These are phyloP conservation scores for Melieria picta DNA, from an alignment of 2,888 invertebrate species.

Conservation along the genomic window DNA sequence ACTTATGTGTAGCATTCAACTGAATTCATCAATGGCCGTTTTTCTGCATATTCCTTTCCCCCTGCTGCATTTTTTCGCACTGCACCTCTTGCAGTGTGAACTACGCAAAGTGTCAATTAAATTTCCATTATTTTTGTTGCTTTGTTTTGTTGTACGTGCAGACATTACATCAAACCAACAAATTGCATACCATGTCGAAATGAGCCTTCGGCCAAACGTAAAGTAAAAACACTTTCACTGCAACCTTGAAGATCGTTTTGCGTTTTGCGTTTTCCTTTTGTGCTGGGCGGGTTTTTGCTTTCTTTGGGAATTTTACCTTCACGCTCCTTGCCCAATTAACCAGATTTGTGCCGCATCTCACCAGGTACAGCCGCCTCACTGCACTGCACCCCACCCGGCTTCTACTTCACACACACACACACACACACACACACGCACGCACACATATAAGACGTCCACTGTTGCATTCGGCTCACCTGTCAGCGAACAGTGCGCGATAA, in stretches of 20 bases:
- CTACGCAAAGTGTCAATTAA: slow-evolving; percentile 36
- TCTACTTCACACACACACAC: not conserved
- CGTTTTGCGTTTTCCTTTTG: too few relatives aligned
- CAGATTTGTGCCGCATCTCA: too few relatives aligned
- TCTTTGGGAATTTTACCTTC: slow-evolving; percentile 12
- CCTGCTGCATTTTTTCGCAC: too few relatives aligned
- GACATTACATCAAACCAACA: not conserved
- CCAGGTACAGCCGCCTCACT: too few relatives aligned
- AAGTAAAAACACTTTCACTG: slow-evolving; percentile 49
- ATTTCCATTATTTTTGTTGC: slow-evolving; percentile 30
- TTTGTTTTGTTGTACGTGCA: slow-evolving; percentile 5
- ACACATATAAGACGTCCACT: not conserved
- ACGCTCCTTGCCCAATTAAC: not conserved
- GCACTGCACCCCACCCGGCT: too few relatives aligned
- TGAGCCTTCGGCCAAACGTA: slow-evolving; percentile 12
- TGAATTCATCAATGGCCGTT: too few relatives aligned
- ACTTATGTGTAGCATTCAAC: too few relatives aligned
- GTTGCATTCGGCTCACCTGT: slow-evolving; percentile 52
- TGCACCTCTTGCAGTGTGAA: too few relatives aligned
- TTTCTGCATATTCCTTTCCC: too few relatives aligned
- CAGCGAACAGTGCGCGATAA: slow-evolving; percentile 51
- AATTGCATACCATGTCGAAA: slow-evolving; percentile 10
- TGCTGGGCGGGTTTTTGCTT: slow-evolving; percentile 15
- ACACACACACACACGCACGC: not conserved
- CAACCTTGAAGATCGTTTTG: slow-evolving; percentile 46